Evolutionary conservation across 2,797 vertebrate genomes (phyloP).

Genomic region (Okamejei kenojei): DNA sequence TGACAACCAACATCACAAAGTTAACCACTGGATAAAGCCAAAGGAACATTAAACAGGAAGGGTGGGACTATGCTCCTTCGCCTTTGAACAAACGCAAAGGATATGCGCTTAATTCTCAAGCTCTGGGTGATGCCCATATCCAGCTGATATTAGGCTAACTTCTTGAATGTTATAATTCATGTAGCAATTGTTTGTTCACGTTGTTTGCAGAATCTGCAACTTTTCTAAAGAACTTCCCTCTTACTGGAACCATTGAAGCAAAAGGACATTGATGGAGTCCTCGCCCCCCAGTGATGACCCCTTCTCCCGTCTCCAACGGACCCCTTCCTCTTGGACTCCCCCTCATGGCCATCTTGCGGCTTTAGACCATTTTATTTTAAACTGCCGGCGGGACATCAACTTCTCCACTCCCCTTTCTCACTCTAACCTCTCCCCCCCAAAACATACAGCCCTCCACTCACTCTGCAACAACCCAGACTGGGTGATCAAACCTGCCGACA

Average conservation of each 20-base stretch:
- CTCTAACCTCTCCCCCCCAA: too few relatives aligned
- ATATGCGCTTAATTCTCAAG: too few relatives aligned
- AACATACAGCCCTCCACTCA: too few relatives aligned
- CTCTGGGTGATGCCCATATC: background rate
- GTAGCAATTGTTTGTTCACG: background rate
- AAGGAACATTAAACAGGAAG: constrained; percentile 24
- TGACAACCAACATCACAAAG: background rate
- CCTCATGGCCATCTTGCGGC: too few relatives aligned
- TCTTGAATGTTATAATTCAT: background rate
- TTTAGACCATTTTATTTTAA: too few relatives aligned
- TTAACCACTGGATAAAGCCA: background rate
- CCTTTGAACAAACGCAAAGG: background rate
- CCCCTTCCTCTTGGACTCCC: too few relatives aligned
- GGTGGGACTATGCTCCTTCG: background rate
- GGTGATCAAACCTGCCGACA: too few relatives aligned
- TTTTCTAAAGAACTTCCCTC: background rate
- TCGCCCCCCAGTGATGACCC: too few relatives aligned
- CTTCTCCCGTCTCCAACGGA: too few relatives aligned
- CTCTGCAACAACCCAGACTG: too few relatives aligned
- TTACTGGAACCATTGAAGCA: background rate
- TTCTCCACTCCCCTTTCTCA: too few relatives aligned
- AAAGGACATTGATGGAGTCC: background rate
- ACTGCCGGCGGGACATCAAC: too few relatives aligned
- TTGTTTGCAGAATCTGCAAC: background rate
- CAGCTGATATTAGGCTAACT: background rate